Base-by-base conservation (phyloP, 2,113 vertebrate genomes). In the Alces alces region DNA sequence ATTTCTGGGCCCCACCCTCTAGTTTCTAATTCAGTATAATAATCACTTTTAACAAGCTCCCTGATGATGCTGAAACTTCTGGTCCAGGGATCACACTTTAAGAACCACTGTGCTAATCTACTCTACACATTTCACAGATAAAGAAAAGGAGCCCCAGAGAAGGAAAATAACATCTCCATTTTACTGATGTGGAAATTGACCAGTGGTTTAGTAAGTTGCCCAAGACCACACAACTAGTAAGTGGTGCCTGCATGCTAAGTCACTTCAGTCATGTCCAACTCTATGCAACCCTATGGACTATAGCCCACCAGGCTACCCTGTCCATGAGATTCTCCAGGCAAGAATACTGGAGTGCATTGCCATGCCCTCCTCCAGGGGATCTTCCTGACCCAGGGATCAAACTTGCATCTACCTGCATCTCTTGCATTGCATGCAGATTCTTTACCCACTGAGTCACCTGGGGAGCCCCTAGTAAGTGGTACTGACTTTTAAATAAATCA, bases 401-500 rank as follows among this genome's bases (percentile, higher is more conserved):
- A 64, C 61, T 64, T 70, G 64, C 9, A 36, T 70, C n/a, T 70
- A 70, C 19, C 64, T 21, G 64, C 2, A 2, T 70, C n/a, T 70
- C 33, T 70, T 36, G 64, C 64, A 70, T 21, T 70, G 17, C 64
- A 36, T 21, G 64, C 64, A 70, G 64, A 36, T 70, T 70, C n/a
- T 70, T 70, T 70, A 70, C 64, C n/a, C n/a, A 11, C 17, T 70
- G n/a, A 70, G 64, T 70, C 64, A 70, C 17, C n/a, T 70, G 17
- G 17, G 17, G 17, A 70, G 64, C n/a, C n/a, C 36, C 28, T 60
- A 88, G 27, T 55, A 82, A 94, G 6, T 91, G 55, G 17, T 84
- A 47, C 5, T 89, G 50, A 97, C 13, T 88, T 93, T 95, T 93
- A 85, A 93, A 92, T 93, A 85, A 91, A 87, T 12, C 7, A 43